A percentile compares a stretch with the other conserved stretches of the same genome.
These are phyloP conservation scores for Diarsia dahlii DNA, from an alignment of 2,888 invertebrate genomes.

Conservation along the genomic window DNA sequence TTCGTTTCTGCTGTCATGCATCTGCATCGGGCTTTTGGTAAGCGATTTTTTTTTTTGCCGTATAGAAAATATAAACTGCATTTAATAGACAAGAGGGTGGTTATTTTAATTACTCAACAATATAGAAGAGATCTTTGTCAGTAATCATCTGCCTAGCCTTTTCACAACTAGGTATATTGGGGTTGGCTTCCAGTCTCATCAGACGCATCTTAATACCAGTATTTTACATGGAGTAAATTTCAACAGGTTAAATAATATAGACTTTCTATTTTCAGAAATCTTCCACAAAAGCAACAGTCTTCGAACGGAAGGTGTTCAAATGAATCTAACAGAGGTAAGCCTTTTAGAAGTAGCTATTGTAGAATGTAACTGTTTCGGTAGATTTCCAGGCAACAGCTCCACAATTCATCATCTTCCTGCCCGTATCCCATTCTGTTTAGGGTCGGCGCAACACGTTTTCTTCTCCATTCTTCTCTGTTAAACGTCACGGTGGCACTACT, in stretches of 20 bases:
- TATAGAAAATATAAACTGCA: background rate
- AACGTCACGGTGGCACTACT: no score
- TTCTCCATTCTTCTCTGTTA: no score
- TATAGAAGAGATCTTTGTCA: background rate
- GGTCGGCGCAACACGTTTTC: no score
- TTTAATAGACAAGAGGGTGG: background rate
- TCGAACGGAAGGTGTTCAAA: slow-evolving; percentile 95
- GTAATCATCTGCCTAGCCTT: no score
- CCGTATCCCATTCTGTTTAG: no score
- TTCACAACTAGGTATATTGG: no score
- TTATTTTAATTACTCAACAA: background rate
- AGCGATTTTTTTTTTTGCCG: slow-evolving; percentile 71
- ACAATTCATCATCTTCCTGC: no score
- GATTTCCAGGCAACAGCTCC: background rate
- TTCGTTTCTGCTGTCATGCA: slow-evolving; percentile 97
- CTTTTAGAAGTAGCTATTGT: slow-evolving; percentile 3
- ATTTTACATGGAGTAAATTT: background rate
- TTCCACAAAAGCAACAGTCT: slow-evolving; percentile 95
- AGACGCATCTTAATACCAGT: no score
- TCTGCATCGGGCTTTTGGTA: slow-evolving; percentile 96
- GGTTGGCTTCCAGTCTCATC: no score
- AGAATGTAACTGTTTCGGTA: background rate
- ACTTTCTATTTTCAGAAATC: slow-evolving; percentile 75
- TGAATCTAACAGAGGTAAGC: slow-evolving; percentile 95
- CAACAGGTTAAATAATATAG: no score